phyloP scores from a whole-genome alignment of 2,797 vertebrate genomes.

The Acomys russatus region DNA sequence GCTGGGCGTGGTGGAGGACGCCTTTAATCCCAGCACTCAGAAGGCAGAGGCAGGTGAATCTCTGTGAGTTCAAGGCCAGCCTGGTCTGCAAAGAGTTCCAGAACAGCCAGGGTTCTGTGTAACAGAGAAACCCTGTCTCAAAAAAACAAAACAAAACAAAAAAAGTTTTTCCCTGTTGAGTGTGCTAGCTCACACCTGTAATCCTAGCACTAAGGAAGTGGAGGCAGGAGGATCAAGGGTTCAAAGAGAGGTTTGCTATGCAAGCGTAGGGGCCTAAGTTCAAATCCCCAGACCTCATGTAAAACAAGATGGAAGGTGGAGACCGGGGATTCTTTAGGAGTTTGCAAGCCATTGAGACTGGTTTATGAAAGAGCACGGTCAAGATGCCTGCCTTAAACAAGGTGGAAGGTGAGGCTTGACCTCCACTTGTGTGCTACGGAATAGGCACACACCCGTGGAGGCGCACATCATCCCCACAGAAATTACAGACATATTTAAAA shows the following conservation, averaged over 20 bases:
- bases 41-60: too few species aligned
- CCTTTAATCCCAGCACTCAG: too few species aligned
- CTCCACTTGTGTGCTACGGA: too few species aligned
- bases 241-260: neutral
- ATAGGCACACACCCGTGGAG: neutral
- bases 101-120: too few species aligned
- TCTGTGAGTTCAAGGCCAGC: too few species aligned
- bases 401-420: neutral
- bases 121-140: too few species aligned
- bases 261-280: neutral
- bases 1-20: too few species aligned
- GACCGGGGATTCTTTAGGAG: neutral
- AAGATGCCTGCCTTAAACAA: neutral
- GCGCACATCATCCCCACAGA: neutral
- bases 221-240: neutral
- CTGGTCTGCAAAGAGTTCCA: too few species aligned
- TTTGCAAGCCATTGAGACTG: too few species aligned
- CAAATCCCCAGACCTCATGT: neutral
- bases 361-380: neutral
- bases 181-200: neutral
- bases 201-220: neutral
- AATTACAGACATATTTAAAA: neutral
- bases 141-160: neutral
- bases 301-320: neutral
- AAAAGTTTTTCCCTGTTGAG: neutral